Base-by-base conservation (phyloP, 2,888 invertebrate species). In the Acholoe squamosa region DNA sequence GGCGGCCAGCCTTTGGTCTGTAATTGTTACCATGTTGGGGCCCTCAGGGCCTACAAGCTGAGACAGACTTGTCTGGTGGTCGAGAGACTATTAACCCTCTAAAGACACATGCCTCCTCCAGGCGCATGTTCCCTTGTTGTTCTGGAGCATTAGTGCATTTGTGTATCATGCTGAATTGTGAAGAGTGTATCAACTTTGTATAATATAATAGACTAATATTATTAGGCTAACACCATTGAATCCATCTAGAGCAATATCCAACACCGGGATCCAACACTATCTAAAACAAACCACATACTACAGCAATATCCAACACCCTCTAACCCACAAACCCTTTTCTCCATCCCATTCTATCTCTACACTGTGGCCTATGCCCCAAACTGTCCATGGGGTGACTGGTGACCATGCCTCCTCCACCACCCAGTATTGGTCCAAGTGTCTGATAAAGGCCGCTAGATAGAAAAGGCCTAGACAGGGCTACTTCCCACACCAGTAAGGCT, bases 11-110 rank as follows among this genome's bases (percentile, higher is more conserved):
- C 28, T 71, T 28, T 25, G 71, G 28, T 28, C 28, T 25, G 25
- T 71, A 28, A 71, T 71, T 71, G 71, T 71, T 28, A 71, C 71
- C 71, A 71, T 71, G 71, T 71, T 28, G 71, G 14, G 7, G n/a
- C 71, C 71, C 71, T 28, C 28, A 25, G 71, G 71, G 28, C 14
- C 61, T 61, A 61, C 61, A 7, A n/a, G 1, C 61, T 10, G 3
- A 7, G 61, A 14, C 61, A 7, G 22, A 61, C 61, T n/a, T 61
- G 61, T 61, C 61, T 61, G 61, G 61, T n/a, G n/a, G 61, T 61
- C n/a, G 43, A 61, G 61, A 61, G 7, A 19, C n/a, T 61, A n/a
- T 19, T n/a, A 19, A n/a, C 14, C 61, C 61, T 61, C 5, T 43
- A 43, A 10, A n/a, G n/a, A n/a, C n/a, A n/a, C n/a, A n/a, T n/a